These are phyloP conservation scores for Eurytoma californica DNA, from an alignment of 2,888 invertebrate species.

Conservation along the genomic window DNA sequence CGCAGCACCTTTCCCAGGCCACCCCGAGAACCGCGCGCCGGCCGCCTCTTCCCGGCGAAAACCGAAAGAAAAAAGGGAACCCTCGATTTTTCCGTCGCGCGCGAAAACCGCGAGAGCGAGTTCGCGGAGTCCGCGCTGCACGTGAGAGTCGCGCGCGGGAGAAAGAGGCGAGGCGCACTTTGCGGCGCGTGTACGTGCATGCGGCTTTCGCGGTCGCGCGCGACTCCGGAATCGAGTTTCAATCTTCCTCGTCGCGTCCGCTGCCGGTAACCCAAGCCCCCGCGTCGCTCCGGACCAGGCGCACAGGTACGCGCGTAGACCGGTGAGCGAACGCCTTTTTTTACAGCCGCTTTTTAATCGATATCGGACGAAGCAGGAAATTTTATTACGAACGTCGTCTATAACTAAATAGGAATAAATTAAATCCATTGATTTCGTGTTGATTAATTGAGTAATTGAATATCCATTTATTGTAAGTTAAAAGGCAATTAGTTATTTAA, in stretches of 20 bases:
- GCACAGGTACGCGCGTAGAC: no score
- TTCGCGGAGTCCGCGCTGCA: background rate
- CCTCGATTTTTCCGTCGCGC: background rate
- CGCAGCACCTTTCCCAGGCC: no score
- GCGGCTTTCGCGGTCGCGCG: constrained; percentile 49
- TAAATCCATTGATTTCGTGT: no score
- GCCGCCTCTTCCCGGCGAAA: background rate
- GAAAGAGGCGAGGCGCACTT: constrained; percentile 13
- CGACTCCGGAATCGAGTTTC: constrained; percentile 46
- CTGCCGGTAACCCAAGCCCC: constrained; percentile 39
- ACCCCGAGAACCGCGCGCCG: background rate
- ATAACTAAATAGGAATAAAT: no score
- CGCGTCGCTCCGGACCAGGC: background rate
- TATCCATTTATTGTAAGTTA: no score
- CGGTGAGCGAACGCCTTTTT: no score
- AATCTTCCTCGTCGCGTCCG: constrained; percentile 28
- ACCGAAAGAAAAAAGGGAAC: background rate
- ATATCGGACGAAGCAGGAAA: no score
- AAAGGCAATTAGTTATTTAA: no score
- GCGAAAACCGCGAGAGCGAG: constrained; percentile 35
- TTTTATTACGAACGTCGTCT: no score
- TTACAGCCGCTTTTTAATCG: no score
- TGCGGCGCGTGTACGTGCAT: background rate
- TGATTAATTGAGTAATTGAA: no score
- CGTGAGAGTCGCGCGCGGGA: background rate